phyloP scores from a whole-genome alignment of 2,113 vertebrate species.

The Polypterus senegalus region DNA sequence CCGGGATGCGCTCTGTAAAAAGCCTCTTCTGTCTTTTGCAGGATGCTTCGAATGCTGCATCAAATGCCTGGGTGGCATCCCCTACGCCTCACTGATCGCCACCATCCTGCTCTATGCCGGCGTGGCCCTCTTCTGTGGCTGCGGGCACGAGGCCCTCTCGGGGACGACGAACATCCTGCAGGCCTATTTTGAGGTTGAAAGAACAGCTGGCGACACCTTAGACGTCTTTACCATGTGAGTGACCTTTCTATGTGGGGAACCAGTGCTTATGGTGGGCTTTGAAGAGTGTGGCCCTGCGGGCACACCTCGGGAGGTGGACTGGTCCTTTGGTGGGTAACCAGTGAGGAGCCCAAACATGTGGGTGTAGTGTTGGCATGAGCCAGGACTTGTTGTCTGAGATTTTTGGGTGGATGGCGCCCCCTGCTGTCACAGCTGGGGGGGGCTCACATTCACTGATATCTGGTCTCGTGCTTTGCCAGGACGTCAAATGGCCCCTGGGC shows the following conservation, averaged over 20 bases:
- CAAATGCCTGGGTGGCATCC: conserved; percentile 95
- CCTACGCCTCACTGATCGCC: conserved; percentile 87
- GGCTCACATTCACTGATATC: too few species aligned
- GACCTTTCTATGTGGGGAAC: not conserved
- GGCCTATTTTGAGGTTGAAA: conserved; percentile 92
- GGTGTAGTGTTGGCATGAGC: too few species aligned
- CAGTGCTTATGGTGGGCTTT: too few species aligned
- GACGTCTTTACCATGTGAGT: conserved; percentile 95
- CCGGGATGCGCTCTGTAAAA: conserved; percentile 4
- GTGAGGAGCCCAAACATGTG: too few species aligned
- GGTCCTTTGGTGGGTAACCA: too few species aligned
- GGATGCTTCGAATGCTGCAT: conserved; percentile 96
- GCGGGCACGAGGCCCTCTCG: conserved; percentile 89
- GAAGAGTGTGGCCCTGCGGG: too few species aligned
- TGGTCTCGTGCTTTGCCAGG: too few species aligned
- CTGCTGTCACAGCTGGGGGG: too few species aligned
- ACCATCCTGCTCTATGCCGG: conserved; percentile 94
- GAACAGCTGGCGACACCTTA: conserved; percentile 75
- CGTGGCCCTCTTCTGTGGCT: conserved; percentile 92
- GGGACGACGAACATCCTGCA: conserved; percentile 95
- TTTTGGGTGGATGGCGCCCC: too few species aligned
- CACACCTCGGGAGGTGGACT: too few species aligned
- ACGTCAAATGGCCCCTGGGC: too few species aligned
- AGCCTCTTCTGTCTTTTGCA: conserved; percentile 28
- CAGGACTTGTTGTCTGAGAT: too few species aligned